A percentile compares a stretch with the other conserved stretches of the same genome.
These are phyloP conservation scores for Leucosticte australis DNA, from an alignment of 2,113 vertebrate genomes.

Conservation along the genomic window DNA sequence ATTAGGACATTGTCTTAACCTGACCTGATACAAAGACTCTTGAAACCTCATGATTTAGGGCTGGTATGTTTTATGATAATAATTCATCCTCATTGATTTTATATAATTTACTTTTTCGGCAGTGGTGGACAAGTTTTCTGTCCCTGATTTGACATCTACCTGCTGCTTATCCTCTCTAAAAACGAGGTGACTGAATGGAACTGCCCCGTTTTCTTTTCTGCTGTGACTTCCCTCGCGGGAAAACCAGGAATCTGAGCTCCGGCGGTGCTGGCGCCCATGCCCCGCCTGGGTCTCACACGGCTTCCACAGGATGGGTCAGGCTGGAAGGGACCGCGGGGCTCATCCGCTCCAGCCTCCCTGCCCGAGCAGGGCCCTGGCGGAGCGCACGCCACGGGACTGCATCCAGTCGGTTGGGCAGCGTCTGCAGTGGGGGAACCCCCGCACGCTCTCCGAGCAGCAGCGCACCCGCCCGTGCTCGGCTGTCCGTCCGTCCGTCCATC, in stretches of 20 bases:
- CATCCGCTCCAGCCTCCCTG: neutral
- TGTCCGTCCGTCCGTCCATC: too few species aligned
- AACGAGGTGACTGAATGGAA: neutral
- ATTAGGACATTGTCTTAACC: fast-evolving
- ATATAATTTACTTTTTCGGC: neutral
- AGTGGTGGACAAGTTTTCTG: neutral
- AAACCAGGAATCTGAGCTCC: neutral
- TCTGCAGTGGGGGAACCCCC: neutral
- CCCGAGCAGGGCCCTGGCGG: neutral
- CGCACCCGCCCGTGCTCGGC: fast-evolving
- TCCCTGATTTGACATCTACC: neutral
- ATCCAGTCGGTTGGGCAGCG: fast-evolving
- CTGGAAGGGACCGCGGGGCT: neutral
- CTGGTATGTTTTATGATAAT: neutral
- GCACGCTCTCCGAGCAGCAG: fast-evolving
- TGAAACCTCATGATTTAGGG: neutral
- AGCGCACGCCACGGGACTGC: neutral
- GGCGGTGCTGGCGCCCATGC: neutral
- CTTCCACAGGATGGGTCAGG: fast-evolving
- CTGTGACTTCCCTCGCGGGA: neutral
- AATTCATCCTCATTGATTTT: neutral
- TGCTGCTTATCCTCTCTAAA: too few species aligned
- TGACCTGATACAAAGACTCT: too few species aligned
- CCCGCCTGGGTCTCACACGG: fast-evolving
- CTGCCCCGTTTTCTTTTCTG: neutral